Evolutionary conservation across 2,113 vertebrate species (phyloP), one percentile per base, ranked within the genome.

Genomic region (Petaurus breviceps): DNA sequence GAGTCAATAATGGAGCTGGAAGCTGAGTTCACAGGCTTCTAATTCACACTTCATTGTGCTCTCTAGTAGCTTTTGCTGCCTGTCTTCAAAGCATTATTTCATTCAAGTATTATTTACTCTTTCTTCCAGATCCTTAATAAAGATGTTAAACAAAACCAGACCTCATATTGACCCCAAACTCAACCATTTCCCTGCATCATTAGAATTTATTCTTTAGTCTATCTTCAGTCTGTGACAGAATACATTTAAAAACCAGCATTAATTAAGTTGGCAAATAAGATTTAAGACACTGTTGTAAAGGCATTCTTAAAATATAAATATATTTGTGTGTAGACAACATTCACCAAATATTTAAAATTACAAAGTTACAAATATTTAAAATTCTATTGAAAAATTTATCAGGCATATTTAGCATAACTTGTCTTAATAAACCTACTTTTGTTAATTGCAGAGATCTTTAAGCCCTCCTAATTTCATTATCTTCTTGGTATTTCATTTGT

Each of bases 281-380:
- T 98, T 97, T 95, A 95, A 97, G 97, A 97, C 96, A 96, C 89
- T 97, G 90, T 97, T 97, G 96, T 97, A 97, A 98, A 96, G 96
- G 91, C 94, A 97, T 96, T 97, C 95, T 51, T 95, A 97, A 97
- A 97, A 97, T 95, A 96, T 95, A 97, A 97, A 97, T 96, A 94
- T 94, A 94, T 96, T 92, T 97, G 95, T 95, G 94, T 94, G 11
- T 94, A 96, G 96, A 93, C 92, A 91, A 89, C 96, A 96, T 96
- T 96, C 94, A 95, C 84, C 97, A 93, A n/a, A 31, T 89, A 94
- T 97, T 96, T 95, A 84, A 97, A 97, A 97, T 97, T 96, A n/a
- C n/a, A n/a, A n/a, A n/a, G n/a, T n/a, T n/a, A n/a, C 97, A 93
- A n/a, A 31, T 89, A 94, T 97, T 96, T 95, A 84, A 97, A 97